Evolutionary conservation across 2,797 vertebrate species (phyloP), one percentile per base, ranked within the genome.

Genomic region (Manis crassicaudata): DNA sequence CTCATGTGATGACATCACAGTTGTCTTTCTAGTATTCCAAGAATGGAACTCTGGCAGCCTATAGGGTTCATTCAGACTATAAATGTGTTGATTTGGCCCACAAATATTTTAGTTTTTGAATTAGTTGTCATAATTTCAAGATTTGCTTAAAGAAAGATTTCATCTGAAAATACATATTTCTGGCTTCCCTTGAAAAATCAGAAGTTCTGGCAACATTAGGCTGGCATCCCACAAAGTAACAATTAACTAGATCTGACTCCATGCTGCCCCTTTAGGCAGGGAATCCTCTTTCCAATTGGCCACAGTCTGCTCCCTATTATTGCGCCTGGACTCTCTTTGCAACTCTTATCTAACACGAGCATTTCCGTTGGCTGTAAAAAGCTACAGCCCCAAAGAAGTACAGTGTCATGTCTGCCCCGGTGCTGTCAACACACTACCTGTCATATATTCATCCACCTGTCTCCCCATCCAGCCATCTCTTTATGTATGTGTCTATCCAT

Each of bases 81-180:
- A 67, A 90, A 67, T 73, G 65, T 93, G 70, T 62, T 88, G 63
- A 50, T 88, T 79, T 83, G 88, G 14, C 17, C 20, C 46, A 60
- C 14, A 62, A 0, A 20, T 35, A 93, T 84, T 94, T 92, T 75
- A 95, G 92, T 54, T 93, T 88, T 96, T 95, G 14, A 92, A 94
- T 65, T 58, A 56, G 20, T 58, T 83, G 43, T 17, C 50, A 43
- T 79, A 40, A 82, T 80, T 89, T 96, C 72, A 94, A 96, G 20
- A 65, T 88, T 65, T 76, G 76, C 75, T 89, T 85, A 80, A 72
- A 90, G 46, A 92, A 79, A 88, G 9, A 94, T 35, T 92, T 94
- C 29, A 95, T 43, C 67, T 77, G 88, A 95, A 94, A 82, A 92
- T 80, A 16, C 52, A 46, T 8, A 90, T 96, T 93, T 93, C 67